phyloP scores from a whole-genome alignment of 2,797 vertebrate genomes.

The Merluccius polli region DNA sequence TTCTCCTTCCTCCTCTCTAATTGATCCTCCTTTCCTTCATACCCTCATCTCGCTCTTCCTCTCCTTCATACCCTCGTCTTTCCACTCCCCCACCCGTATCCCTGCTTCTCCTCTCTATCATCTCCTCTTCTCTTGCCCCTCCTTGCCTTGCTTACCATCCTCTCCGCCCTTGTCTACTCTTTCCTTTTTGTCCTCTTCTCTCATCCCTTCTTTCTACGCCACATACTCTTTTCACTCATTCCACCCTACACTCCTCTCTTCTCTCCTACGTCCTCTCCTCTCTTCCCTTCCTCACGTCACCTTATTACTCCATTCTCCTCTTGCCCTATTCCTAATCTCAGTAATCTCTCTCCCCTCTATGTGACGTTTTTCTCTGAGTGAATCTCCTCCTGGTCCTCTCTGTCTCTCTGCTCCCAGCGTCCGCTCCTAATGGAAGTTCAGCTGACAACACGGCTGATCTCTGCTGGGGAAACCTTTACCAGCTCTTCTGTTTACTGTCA shows the following conservation, averaged over 20 bases:
- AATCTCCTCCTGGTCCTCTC: not conserved
- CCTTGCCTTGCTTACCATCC: not conserved
- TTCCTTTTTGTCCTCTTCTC: no score
- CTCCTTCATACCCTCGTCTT: not conserved
- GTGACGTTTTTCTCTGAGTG: not conserved
- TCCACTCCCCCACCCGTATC: not conserved
- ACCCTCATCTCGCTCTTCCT: not conserved
- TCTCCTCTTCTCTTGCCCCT: not conserved
- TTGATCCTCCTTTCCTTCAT: not conserved
- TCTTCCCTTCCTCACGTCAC: no score
- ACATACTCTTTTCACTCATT: not conserved
- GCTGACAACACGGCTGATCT: not conserved
- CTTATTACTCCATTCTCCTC: not conserved
- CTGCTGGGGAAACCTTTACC: not conserved
- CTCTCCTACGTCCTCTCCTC: not conserved
- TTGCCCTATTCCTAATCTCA: no score
- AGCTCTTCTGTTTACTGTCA: not conserved
- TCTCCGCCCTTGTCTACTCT: not conserved
- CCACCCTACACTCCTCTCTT: not conserved
- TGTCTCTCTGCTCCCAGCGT: not conserved
- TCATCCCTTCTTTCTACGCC: not conserved
- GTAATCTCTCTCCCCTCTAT: no score
- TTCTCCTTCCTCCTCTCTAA: not conserved
- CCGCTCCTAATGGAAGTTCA: slow-evolving; percentile 6
- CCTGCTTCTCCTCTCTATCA: not conserved